Evolutionary conservation across 2,797 vertebrate genomes (phyloP).

Genomic region (Crocodylus rhombifer): DNA sequence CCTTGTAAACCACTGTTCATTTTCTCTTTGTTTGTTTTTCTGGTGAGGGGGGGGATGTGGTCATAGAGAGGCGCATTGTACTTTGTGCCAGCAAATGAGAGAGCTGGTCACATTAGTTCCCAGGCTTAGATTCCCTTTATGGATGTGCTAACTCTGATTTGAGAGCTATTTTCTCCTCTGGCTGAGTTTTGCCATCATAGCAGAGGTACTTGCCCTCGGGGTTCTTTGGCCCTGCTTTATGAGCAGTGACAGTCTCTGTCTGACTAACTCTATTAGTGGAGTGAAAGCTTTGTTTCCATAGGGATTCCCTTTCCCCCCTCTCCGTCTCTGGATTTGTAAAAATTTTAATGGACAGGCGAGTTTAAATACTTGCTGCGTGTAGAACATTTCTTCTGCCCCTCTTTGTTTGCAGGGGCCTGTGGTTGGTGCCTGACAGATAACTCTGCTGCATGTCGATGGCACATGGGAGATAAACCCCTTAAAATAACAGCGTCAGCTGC

Average conservation of each 20-base stretch:
- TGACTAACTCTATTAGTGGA: not conserved
- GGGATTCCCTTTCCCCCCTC: not conserved
- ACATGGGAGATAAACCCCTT: not conserved
- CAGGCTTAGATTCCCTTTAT: not conserved
- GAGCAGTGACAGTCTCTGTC: not conserved
- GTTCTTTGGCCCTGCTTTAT: not conserved
- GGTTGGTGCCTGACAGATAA: not conserved
- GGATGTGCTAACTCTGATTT: not conserved
- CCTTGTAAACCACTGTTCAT: not conserved
- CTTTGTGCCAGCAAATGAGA: not conserved
- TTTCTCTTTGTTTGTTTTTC: not conserved
- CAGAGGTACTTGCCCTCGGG: not conserved
- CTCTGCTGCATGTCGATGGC: not conserved
- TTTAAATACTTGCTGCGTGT: not conserved
- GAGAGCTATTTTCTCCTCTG: conserved; percentile 15
- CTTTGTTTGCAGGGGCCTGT: conserved; percentile 9
- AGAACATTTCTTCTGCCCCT: not conserved
- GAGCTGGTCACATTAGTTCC: not conserved
- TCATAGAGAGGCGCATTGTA: not conserved
- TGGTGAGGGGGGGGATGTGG: not conserved
- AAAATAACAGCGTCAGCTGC: conserved; percentile 6
- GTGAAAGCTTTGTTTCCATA: conserved; percentile 35
- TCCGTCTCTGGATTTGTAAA: not conserved
- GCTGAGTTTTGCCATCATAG: not conserved
- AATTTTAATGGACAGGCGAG: not conserved